Evolutionary conservation across 2,797 vertebrate species (phyloP).

Genomic region (Mus minutoides): DNA sequence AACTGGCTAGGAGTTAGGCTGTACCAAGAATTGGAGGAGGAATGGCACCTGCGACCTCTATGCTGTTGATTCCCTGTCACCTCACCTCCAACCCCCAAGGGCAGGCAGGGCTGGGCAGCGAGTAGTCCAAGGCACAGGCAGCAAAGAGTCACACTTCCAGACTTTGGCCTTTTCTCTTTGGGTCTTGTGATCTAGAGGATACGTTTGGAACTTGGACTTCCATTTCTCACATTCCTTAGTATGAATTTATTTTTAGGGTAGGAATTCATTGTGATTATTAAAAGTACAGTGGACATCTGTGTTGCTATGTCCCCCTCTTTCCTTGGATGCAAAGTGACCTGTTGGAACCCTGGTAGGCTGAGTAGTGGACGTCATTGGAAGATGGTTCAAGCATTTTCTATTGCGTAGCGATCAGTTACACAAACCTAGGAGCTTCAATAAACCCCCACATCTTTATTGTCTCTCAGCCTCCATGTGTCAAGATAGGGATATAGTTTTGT

Average conservation of each 20-base stretch:
- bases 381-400: too few species aligned
- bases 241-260: background rate
- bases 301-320: background rate
- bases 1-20: background rate
- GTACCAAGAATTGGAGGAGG: background rate
- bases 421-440: too few species aligned
- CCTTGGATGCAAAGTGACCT: background rate
- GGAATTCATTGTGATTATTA: background rate
- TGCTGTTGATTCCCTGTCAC: too few species aligned
- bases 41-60: too few species aligned
- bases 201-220: too few species aligned
- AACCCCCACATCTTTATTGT: too few species aligned
- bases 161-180: background rate
- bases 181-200: background rate
- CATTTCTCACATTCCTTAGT: background rate
- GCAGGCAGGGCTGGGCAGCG: too few species aligned
- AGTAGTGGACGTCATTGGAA: background rate
- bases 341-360: background rate
- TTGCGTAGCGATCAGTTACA: too few species aligned
- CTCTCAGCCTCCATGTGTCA: background rate
- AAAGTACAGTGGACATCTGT: background rate
- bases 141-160: background rate
- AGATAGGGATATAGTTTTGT: background rate
- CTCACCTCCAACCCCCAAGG: too few species aligned
- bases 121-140: too few species aligned